Conservation (phyloP, 64 coral and sea anemone genomes). For the Porites australiensis region DNA sequence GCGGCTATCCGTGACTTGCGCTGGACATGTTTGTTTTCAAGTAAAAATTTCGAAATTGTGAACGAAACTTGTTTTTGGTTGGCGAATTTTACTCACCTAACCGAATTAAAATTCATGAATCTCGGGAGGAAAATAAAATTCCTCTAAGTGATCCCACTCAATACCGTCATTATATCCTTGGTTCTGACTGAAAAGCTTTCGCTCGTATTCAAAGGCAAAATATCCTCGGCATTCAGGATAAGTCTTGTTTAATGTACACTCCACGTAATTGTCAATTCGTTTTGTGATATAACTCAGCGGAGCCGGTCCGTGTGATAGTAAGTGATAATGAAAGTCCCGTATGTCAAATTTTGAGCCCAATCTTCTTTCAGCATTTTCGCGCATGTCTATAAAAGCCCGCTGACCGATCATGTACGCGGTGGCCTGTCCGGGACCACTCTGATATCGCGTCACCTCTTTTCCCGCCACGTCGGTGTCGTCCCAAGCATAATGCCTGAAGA, state of each 20-base stretch:
- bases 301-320: constrained; percentile 56
- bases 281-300: constrained; percentile 42
- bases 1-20: too few relatives aligned
- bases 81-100: too few relatives aligned
- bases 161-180: constrained; percentile 16
- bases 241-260: constrained; percentile 31
- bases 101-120: constrained; percentile 58
- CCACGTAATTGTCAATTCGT: constrained; percentile 58
- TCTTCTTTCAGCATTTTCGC: constrained; percentile 36
- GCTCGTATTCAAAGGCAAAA: background rate
- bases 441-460: constrained; percentile 79
- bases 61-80: too few relatives aligned
- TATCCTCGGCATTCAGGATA: constrained; percentile 22
- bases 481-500: constrained; percentile 67
- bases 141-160: constrained; percentile 24
- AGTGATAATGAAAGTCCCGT: constrained; percentile 71
- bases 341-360: constrained; percentile 59
- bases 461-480: constrained; percentile 73
- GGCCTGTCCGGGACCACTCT: constrained; percentile 72
- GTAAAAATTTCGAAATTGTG: too few relatives aligned
- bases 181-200: background rate
- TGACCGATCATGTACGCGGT: constrained; percentile 81
- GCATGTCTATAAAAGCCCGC: constrained; percentile 55
- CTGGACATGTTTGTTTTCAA: too few relatives aligned
- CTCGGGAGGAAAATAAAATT: constrained; percentile 17